phyloP scores from a whole-genome alignment of 2,113 vertebrate genomes.

The Takifugu flavidus region DNA sequence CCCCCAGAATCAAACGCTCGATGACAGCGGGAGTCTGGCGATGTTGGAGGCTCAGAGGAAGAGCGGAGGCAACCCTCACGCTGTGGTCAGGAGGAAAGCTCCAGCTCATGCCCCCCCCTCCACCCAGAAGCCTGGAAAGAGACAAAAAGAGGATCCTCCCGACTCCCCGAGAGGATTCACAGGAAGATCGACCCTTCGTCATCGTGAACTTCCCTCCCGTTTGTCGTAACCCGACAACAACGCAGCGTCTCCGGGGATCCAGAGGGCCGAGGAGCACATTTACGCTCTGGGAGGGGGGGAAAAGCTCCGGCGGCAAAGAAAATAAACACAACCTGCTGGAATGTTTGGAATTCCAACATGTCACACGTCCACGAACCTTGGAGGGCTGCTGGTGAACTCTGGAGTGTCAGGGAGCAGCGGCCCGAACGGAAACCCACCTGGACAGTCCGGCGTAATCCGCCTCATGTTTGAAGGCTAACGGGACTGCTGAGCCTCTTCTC shows the following conservation, averaged over 20 bases:
- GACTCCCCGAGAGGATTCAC: slow-evolving; percentile 10
- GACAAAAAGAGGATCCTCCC: slow-evolving; percentile 23
- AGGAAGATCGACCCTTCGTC: background rate
- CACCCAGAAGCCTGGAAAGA: slow-evolving; percentile 30
- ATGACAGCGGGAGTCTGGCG: no score
- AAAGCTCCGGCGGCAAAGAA: background rate
- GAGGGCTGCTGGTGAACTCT: slow-evolving; percentile 15
- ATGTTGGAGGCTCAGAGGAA: background rate
- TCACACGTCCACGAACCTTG: slow-evolving; percentile 21
- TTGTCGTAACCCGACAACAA: slow-evolving; percentile 3
- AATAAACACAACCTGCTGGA: slow-evolving; percentile 23
- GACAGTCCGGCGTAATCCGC: slow-evolving; percentile 6
- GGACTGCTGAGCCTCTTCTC: no score
- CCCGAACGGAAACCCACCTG: slow-evolving; percentile 6
- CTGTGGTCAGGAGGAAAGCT: slow-evolving; percentile 49
- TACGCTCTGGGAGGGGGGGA: slow-evolving; percentile 24
- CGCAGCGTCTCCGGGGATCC: slow-evolving; percentile 8
- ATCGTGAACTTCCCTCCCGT: background rate
- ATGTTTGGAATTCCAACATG: slow-evolving; percentile 66
- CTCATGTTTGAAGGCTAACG: background rate
- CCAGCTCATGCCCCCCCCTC: slow-evolving; percentile 3
- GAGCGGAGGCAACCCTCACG: background rate
- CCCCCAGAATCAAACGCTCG: no score
- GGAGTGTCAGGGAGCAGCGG: background rate
- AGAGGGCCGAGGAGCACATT: slow-evolving; percentile 38